Base-by-base conservation (phyloP, 2,113 vertebrate species). In the Percopsis transmontana region DNA sequence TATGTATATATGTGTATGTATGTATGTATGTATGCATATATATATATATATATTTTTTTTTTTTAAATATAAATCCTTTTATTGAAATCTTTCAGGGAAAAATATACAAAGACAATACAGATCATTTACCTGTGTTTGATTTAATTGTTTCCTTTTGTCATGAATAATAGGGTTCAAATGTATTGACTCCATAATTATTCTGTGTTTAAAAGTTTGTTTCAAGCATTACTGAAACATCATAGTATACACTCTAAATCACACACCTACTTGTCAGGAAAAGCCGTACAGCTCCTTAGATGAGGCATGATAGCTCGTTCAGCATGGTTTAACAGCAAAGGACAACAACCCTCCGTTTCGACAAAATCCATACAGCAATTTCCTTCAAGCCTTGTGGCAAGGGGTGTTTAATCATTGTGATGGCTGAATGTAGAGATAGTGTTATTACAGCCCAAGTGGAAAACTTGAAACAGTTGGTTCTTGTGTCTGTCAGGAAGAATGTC, bases 251-350 rank as follows among this genome's bases (percentile, higher is more conserved):
- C 52, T 45, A 21, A 77, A 21, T 47, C 51, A 62, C 51, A 27
- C 41, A 27, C 71, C 67, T 70, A 47, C 50, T 74, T 68, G 74
- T 78, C 81, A 79, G 56, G 52, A 42, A 65, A 76, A 48, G 62
- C 68, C 50, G 42, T 53, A 19, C 47, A 51, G 39, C 71, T 74
- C 72, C 74, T 79, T 65, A 67, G 72, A n/a, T 67, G 52, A 62
- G 71, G 68, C 69, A 72, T 5, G 62, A 75, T 65, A 56, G 55
- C 70, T 72, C 14, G 11, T 77, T 72, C 47, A 62, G 63, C 52
- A 50, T 55, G 79, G 68, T 87, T 86, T 82, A 76, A 58, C 61
- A 70, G 58, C 72, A 76, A 70, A 86, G 61, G 72, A 79, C 70
- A 81, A 74, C 65, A 82, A 74, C 51, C 18, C 5, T 66, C 71